These are phyloP conservation scores for Mesaphorura yosii DNA, from an alignment of 1,140 invertebrate species.

Conservation along the genomic window DNA sequence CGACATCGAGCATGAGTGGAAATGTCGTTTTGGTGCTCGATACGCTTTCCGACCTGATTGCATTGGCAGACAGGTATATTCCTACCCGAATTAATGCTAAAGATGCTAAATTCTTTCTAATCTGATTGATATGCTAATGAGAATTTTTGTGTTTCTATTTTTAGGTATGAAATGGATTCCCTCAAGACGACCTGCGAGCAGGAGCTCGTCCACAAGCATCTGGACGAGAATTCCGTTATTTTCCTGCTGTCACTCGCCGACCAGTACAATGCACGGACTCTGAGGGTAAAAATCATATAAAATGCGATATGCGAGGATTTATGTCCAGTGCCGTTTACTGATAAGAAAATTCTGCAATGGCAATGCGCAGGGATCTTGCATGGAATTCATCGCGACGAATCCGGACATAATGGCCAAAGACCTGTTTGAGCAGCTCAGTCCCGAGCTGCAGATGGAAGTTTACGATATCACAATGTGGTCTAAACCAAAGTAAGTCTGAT, in stretches of 20 bases:
- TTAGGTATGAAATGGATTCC: constrained; percentile 45
- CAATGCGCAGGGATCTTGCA: constrained; percentile 23
- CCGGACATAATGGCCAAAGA: constrained; percentile 48
- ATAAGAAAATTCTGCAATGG: neutral
- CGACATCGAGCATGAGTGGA: no score
- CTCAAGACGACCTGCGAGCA: constrained; percentile 51
- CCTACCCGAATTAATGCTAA: neutral
- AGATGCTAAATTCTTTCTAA: constrained; percentile 1
- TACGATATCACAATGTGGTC: constrained; percentile 39
- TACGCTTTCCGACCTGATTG: constrained; percentile 51
- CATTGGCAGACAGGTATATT: constrained; percentile 39
- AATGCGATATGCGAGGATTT: neutral
- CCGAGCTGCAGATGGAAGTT: constrained; percentile 49
- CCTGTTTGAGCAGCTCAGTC: constrained; percentile 50
- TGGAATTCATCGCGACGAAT: constrained; percentile 37
- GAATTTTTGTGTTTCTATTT: neutral
- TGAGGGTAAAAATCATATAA: constrained; percentile 40
- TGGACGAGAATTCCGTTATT: constrained; percentile 52
- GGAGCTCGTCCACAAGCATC: constrained; percentile 41
- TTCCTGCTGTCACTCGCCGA: constrained; percentile 54
- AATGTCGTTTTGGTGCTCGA: no score
- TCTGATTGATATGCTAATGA: neutral
- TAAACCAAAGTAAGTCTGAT: constrained; percentile 32
- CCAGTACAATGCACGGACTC: constrained; percentile 48
- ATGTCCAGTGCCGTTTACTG: neutral